Conservation (phyloP, 2,797 vertebrate species). For the Knipowitschia caucasica region DNA sequence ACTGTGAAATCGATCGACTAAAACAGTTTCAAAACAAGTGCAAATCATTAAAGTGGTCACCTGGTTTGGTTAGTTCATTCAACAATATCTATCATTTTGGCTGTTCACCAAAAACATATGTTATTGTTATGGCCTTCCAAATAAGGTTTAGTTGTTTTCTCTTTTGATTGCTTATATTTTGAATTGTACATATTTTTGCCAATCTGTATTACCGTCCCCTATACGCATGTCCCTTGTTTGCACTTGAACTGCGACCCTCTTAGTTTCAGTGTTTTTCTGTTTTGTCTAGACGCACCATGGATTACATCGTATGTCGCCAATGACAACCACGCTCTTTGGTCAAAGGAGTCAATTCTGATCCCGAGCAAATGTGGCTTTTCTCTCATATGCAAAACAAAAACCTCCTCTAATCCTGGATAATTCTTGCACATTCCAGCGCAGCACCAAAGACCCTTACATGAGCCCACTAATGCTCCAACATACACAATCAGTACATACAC, state of each 20-base stretch:
- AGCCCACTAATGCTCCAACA: not conserved
- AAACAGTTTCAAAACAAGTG: too few species aligned
- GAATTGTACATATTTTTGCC: too few species aligned
- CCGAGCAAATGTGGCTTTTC: not conserved
- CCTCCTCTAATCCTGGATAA: not conserved
- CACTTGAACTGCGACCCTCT: not conserved
- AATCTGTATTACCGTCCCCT: not conserved
- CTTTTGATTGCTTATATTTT: not conserved
- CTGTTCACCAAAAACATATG: too few species aligned
- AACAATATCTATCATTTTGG: too few species aligned
- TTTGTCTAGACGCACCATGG: slow-evolving; percentile 2
- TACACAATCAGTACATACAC: not conserved
- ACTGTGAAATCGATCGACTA: too few species aligned
- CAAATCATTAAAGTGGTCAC: too few species aligned
- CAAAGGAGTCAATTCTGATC: slow-evolving; percentile 2
- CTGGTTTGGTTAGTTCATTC: too few species aligned
- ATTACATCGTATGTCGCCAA: not conserved
- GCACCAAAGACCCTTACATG: not conserved
- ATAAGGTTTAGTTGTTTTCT: not conserved
- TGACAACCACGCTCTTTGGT: not conserved
- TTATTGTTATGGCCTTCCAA: too few species aligned
- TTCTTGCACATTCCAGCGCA: not conserved
- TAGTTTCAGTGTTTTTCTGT: not conserved
- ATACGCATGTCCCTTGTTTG: not conserved
- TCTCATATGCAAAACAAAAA: not conserved